phyloP scores from a whole-genome alignment of 1,140 invertebrate genomes.

The Sipha flava region DNA sequence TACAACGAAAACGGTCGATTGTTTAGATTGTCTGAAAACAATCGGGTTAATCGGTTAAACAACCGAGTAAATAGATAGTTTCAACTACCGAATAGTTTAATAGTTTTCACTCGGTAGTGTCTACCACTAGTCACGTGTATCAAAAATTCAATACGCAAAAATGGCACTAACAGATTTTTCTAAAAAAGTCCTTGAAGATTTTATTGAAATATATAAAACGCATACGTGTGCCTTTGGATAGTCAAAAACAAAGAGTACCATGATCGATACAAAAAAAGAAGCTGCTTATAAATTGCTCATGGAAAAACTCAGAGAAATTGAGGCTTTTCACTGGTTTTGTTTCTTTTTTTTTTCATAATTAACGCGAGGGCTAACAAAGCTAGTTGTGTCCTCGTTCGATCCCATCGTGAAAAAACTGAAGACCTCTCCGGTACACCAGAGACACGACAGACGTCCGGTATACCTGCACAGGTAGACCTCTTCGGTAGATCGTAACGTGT shows the following conservation, averaged over 20 bases:
- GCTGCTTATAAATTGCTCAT: conserved; percentile 38
- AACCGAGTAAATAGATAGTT: no score
- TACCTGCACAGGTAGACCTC: neutral
- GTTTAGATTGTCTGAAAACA: no score
- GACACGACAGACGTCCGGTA: neutral
- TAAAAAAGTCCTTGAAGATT: conserved; percentile 32
- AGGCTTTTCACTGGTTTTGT: neutral
- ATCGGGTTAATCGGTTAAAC: no score
- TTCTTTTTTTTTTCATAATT: neutral
- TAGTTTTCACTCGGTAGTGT: no score
- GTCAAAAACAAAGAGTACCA: conserved; percentile 40
- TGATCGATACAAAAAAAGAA: conserved; percentile 38
- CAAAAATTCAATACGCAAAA: conserved; percentile 16
- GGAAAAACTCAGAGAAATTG: conserved; percentile 39
- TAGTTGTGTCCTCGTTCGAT: neutral
- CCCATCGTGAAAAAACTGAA: neutral
- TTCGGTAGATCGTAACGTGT: neutral
- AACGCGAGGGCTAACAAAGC: neutral
- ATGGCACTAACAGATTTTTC: neutral
- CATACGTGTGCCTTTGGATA: conserved; percentile 40
- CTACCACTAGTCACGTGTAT: no score
- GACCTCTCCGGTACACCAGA: neutral
- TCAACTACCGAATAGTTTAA: no score
- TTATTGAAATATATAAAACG: conserved; percentile 39
- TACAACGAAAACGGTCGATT: no score